A percentile compares a stretch with the other conserved stretches of the same genome.
phyloP scores from a whole-genome alignment of 2,888 invertebrate genomes.

The Polyploca ridens region DNA sequence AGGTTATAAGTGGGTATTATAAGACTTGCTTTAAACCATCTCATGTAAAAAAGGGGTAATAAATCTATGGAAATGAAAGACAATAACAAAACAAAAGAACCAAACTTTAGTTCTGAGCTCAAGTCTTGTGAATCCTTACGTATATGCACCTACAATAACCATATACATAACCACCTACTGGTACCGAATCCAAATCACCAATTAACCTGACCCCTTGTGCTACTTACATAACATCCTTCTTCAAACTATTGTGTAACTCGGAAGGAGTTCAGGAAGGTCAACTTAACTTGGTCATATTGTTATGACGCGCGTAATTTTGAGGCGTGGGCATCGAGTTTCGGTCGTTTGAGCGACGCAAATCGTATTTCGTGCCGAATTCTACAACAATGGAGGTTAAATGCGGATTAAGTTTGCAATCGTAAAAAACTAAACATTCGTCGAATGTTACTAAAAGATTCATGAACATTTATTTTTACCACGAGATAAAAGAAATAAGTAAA shows the following conservation, averaged over 20 bases:
- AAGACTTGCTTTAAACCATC: too few relatives aligned
- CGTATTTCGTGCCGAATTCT: slow-evolving; percentile 59
- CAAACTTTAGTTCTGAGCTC: neutral
- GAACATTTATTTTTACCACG: neutral
- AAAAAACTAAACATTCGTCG: slow-evolving; percentile 4
- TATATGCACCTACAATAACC: neutral
- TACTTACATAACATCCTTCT: slow-evolving; percentile 7
- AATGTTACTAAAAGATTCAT: neutral
- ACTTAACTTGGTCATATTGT: slow-evolving; percentile 3
- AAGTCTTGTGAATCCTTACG: neutral
- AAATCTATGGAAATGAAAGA: too few relatives aligned
- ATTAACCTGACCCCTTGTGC: slow-evolving; percentile 5
- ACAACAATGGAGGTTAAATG: slow-evolving; percentile 50
- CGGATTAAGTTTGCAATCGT: slow-evolving; percentile 39
- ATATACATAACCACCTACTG: neutral
- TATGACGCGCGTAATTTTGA: slow-evolving; percentile 46
- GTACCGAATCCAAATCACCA: slow-evolving; percentile 5
- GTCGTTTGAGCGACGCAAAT: slow-evolving; percentile 44
- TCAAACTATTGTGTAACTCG: neutral
- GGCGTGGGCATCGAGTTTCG: slow-evolving; percentile 52
- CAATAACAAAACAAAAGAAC: neutral
- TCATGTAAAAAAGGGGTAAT: too few relatives aligned
- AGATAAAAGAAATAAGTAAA: too few relatives aligned
- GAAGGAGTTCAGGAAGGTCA: slow-evolving; percentile 1
- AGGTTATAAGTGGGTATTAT: too few relatives aligned